Evolutionary conservation across 2,113 vertebrate genomes (phyloP), one percentile per base, ranked within the genome.

Genomic region (Crotalus viridis): DNA sequence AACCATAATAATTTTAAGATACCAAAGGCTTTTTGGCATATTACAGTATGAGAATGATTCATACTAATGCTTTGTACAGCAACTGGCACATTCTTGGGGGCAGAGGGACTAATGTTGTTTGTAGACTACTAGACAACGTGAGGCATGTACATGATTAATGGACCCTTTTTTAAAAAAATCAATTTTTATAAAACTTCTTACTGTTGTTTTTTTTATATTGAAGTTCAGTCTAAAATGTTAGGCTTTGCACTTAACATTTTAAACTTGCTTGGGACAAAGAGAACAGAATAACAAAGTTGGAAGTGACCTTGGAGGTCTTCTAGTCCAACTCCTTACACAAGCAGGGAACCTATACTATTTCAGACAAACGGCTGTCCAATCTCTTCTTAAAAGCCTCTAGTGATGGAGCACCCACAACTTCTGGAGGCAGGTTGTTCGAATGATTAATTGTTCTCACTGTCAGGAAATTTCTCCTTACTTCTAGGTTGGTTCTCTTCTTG

Each of bases 31-130:
- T 46, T 88, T 46, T 81, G 51, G 69, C 56, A 43, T 74, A 51
- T 92, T 92, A 85, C 24, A 57, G n/a, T 89, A 10, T 85, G 61
- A 26, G 54, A 93, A n/a, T 89, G 51, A 81, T 55, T 89, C 51
- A 56, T 69, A 81, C 24, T 43, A 55, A 39, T 43, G 24, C n/a
- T 56, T 46, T 85, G 39, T 39, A 15, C 28, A 69, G 19, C 19
- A 88, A 89, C 15, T 28, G 81, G 26, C 69, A 87, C 59, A 92
- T 88, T 92, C n/a, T 2, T 64, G 43, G 33, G 48, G 48, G 86
- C 21, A 88, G 22, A 74, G 64, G 33, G 57, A 43, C 51, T 69
- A 92, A 69, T 74, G 69, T 22, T 52, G 21, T 88, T 92, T 74
- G 39, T 33, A 88, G 57, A 69, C 85, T 54, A 87, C 57, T 54